These are phyloP conservation scores for Thaleichthys pacificus DNA, from an alignment of 2,797 vertebrate species.

Conservation along the genomic window DNA sequence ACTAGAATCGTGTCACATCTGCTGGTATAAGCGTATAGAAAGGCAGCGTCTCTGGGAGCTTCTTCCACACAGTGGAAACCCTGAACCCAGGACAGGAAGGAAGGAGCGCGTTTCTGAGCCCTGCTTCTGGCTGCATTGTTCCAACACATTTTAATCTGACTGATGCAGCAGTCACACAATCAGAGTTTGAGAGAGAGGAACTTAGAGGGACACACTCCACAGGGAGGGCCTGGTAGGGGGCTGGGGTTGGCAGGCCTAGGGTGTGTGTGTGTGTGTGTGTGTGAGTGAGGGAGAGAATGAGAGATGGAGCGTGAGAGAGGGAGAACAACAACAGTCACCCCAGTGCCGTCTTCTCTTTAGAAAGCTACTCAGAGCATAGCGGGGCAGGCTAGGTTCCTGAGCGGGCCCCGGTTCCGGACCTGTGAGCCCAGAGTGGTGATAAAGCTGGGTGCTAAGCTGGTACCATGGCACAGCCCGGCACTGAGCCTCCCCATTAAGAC, in stretches of 20 bases:
- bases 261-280: conserved; percentile 26
- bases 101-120: conserved; percentile 11
- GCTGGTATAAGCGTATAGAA: no score
- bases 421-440: conserved; percentile 72
- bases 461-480: conserved; percentile 64
- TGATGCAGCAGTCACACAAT: conserved; percentile 49
- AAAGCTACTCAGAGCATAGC: conserved; percentile 40
- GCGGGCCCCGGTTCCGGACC: conserved; percentile 61
- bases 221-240: conserved; percentile 57
- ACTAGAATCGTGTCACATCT: neutral
- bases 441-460: conserved; percentile 71
- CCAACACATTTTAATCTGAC: conserved; percentile 59
- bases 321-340: conserved; percentile 54
- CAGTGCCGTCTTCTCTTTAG: conserved; percentile 64
- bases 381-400: conserved; percentile 39
- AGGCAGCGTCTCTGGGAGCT: no score
- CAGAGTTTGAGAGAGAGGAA: conserved; percentile 44
- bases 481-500: conserved; percentile 61
- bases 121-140: conserved; percentile 19
- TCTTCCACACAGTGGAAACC: no score
- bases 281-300: no score
- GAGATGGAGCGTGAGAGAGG: conserved; percentile 12
- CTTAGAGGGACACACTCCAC: conserved; percentile 50
- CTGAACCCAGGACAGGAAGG: no score
- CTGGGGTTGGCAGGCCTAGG: conserved; percentile 48